Evolutionary conservation across 2,888 invertebrate genomes (phyloP).

Genomic region (Chloromyia formosa): DNA sequence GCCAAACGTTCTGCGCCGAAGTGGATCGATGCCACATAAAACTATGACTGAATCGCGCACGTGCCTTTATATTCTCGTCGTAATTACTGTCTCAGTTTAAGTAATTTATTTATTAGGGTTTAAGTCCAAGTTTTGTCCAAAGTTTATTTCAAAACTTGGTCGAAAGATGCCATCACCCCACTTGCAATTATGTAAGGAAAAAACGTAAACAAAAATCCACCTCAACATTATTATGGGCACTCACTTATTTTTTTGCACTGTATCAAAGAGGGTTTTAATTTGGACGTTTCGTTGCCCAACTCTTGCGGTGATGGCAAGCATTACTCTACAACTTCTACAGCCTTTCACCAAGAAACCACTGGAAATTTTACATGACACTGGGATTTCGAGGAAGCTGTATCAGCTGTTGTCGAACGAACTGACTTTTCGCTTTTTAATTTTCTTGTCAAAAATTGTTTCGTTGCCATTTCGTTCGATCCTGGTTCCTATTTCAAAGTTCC

Average conservation of each 20-base stretch:
- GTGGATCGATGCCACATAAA: no score
- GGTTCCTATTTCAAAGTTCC: neutral
- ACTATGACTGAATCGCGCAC: no score
- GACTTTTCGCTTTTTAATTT: no score
- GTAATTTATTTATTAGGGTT: neutral
- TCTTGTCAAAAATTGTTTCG: no score
- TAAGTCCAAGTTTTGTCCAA: no score
- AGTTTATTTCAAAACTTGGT: neutral
- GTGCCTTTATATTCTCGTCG: no score
- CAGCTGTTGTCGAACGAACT: no score
- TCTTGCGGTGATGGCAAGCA: conserved; percentile 8
- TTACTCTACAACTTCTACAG: neutral
- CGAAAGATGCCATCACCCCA: neutral
- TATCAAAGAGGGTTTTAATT: neutral
- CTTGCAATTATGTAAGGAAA: conserved; percentile 14
- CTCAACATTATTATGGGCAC: neutral
- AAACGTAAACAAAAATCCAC: conserved; percentile 18
- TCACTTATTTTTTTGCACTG: conserved; percentile 1
- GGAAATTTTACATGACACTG: no score
- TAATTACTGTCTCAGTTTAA: neutral
- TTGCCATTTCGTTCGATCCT: no score
- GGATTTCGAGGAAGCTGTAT: no score
- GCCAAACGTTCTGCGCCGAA: no score
- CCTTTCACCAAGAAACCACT: no score
- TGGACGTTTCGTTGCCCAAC: conserved; percentile 12